Evolutionary conservation across 1,140 invertebrate genomes (phyloP).

Genomic region (Hyles vespertilio): DNA sequence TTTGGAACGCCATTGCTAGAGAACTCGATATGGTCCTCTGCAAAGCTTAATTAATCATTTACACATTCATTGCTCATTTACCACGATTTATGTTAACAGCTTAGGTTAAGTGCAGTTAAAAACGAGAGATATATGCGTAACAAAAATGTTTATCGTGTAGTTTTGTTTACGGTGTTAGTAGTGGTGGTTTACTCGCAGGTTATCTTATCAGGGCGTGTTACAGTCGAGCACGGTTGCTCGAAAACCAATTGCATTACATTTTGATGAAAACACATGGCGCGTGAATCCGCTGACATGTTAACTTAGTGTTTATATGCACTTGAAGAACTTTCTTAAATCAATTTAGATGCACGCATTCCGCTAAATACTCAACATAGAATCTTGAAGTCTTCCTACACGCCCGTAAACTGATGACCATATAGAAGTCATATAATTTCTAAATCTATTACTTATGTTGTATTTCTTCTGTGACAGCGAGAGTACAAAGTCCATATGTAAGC

Average conservation of each 20-base stretch:
- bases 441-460: neutral
- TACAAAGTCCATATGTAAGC: no score
- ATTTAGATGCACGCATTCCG: no score
- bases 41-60: no score
- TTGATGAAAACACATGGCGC: conserved; percentile 11
- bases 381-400: no score
- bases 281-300: neutral
- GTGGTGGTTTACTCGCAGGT: conserved; percentile 9
- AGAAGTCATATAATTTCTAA: neutral
- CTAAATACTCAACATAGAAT: no score
- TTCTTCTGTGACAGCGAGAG: no score
- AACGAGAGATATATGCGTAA: neutral
- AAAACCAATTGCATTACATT: conserved; percentile 17
- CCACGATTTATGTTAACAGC: neutral
- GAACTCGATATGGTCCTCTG: no score
- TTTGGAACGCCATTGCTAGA: neutral
- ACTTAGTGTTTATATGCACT: no score
- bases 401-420: no score
- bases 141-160: no score
- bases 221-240: conserved; percentile 18
- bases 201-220: conserved; percentile 26
- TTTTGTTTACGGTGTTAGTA: neutral
- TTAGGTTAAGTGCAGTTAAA: neutral
- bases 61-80: no score
- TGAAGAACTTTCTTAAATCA: no score